Evolutionary conservation across 2,797 vertebrate genomes (phyloP).

Genomic region (Onychomys leucogaster): DNA sequence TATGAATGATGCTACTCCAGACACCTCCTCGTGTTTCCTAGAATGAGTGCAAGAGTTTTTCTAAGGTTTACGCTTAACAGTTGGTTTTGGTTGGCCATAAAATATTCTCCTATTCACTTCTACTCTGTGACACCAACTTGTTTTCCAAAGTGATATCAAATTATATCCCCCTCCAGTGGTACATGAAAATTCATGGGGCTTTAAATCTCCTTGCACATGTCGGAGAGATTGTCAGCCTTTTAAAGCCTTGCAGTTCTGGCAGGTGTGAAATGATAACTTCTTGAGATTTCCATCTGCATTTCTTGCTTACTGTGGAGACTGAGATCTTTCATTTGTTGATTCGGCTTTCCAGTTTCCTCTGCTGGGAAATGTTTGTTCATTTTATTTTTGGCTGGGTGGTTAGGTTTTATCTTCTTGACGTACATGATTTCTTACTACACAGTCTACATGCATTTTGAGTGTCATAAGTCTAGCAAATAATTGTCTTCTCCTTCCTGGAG

Average conservation of each 20-base stretch:
- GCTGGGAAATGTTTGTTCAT: background rate
- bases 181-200: conserved; percentile 55
- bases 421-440: background rate
- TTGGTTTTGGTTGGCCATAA: background rate
- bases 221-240: conserved; percentile 36
- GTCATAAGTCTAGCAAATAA: background rate
- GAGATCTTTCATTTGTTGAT: background rate
- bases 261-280: conserved; percentile 39
- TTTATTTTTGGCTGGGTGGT: background rate
- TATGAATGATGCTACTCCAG: background rate
- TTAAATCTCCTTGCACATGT: background rate
- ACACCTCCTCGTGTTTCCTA: background rate
- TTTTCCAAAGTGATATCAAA: conserved; percentile 44
- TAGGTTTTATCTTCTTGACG: conserved; percentile 10
- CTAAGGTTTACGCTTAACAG: background rate
- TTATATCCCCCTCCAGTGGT: background rate
- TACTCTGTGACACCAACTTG: conserved; percentile 9
- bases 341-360: conserved; percentile 26
- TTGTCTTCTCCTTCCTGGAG: background rate
- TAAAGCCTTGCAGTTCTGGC: background rate
- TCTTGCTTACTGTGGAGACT: conserved; percentile 20
- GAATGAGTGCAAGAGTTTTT: background rate
- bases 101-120: conserved; percentile 17
- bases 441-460: background rate
- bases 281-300: conserved; percentile 53